Evolutionary conservation across 2,888 invertebrate genomes (phyloP).

Genomic region (Hirtodrosophila trivittata): DNA sequence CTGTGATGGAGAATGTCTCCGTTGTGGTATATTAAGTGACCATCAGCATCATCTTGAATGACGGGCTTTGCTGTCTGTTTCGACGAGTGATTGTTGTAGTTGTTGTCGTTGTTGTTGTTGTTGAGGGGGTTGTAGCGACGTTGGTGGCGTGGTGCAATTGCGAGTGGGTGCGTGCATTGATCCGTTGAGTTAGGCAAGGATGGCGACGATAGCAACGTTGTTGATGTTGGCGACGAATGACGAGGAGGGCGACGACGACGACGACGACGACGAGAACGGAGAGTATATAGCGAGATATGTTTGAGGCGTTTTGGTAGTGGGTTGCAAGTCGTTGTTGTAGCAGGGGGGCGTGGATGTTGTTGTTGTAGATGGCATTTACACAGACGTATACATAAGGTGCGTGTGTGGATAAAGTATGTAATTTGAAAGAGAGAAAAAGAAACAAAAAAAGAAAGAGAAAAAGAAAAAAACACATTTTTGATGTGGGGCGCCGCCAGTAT

Average conservation of each 20-base stretch:
- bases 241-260: constrained; percentile 29
- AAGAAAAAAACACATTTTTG: constrained; percentile 60
- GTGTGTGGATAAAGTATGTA: constrained; percentile 71
- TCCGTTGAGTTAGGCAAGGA: constrained; percentile 49
- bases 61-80: constrained; percentile 87
- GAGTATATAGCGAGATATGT: constrained; percentile 43
- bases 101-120: constrained; percentile 30
- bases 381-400: constrained; percentile 74
- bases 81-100: constrained; percentile 47
- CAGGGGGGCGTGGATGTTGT: constrained; percentile 36
- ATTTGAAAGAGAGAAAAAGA: constrained; percentile 79
- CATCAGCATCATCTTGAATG: constrained; percentile 99
- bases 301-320: constrained; percentile 62
- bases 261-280: constrained; percentile 24
- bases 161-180: constrained; percentile 39
- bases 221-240: constrained; percentile 22
- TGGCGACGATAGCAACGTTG: constrained; percentile 22
- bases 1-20: constrained; percentile 99
- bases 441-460: constrained; percentile 70
- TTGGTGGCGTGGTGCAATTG: constrained; percentile 39
- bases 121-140: constrained; percentile 27
- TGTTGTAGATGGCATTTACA: constrained; percentile 53
- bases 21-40: constrained; percentile 99
- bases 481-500: constrained; percentile 20
- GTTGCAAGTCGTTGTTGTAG: constrained; percentile 58